Evolutionary conservation across 1,140 invertebrate species (phyloP), one percentile per base, ranked within the genome.

Genomic region (Pteromalus puparum): DNA sequence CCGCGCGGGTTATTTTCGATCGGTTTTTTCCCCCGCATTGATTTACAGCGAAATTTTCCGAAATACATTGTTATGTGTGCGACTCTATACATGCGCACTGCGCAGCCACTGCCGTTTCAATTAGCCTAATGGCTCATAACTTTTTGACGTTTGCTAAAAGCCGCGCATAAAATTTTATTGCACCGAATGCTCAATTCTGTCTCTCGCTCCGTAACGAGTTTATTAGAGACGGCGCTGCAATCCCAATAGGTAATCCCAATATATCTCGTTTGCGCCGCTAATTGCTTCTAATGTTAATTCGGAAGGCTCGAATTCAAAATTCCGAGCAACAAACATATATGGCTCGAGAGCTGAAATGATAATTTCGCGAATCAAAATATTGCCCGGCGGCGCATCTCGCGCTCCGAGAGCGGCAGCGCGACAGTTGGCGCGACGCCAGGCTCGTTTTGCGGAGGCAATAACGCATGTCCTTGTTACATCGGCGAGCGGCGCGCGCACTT

Each of bases 361-460:
- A n/a, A 61, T n/a, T 61, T 61, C 53, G 21, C 53, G 18, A 61
- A 61, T 61, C 2, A 61, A 61, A 61, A 61, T 61, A 61, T n/a
- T 61, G 53, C 53, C 53, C 53, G 30, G 30, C 53, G 30, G 30
- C 30, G 30, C 30, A 34, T 34, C 30, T 34, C 30, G 30, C 30
- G 30, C 30, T 34, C 30, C n/a, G n/a, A n/a, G n/a, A n/a, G 5
- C 18, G 3, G 79, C 13, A 18, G 42, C 38, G n/a, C 15, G 70
- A 13, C 53, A 26, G 38, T 46, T 84, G 83, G 83, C 68, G 13
- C 5, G 15, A 13, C 28, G 83, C 83, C 83, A 84, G 72, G 13
- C 38, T n/a, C 76, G 76, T 74, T 34, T 38, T 15, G 73, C 67
- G 79, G 77, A 77, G 86, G 82, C 84, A 87, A 80, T 88, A 88